Evolutionary conservation across 2,113 vertebrate species (phyloP).

Genomic region (Benitochromis conjunctus): DNA sequence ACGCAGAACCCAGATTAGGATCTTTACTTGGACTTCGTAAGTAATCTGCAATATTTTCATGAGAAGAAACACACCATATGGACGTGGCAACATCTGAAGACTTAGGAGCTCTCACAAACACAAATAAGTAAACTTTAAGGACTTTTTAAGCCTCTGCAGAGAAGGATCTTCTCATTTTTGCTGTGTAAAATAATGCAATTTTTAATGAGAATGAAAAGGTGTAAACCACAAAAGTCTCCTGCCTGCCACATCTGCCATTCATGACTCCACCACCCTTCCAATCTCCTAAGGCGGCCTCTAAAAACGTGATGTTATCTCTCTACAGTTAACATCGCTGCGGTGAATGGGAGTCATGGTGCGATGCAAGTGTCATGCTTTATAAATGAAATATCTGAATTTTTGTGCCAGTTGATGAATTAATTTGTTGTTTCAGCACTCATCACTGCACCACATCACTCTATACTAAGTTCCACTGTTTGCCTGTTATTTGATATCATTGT

Average conservation of each 20-base stretch:
- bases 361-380: background rate
- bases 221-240: background rate
- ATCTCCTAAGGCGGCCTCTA: background rate
- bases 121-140: background rate
- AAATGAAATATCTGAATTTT: background rate
- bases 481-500: conserved; percentile 51
- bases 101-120: background rate
- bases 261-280: background rate
- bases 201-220: background rate
- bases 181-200: background rate
- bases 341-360: background rate
- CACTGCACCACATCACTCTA: background rate
- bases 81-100: background rate
- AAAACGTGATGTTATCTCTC: background rate
- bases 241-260: background rate
- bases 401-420: background rate
- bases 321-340: background rate
- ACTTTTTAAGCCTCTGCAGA: background rate
- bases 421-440: background rate
- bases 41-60: background rate
- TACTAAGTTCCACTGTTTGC: background rate
- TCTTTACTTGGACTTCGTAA: background rate
- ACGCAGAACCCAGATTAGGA: background rate
- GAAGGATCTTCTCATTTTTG: background rate
- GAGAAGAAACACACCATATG: background rate